Percentiles rank a stretch among this genome's conserved stretches.
phyloP scores from a whole-genome alignment of 37 sponge, comb jelly and placozoan genomes.

The Spongilla lacustris region DNA sequence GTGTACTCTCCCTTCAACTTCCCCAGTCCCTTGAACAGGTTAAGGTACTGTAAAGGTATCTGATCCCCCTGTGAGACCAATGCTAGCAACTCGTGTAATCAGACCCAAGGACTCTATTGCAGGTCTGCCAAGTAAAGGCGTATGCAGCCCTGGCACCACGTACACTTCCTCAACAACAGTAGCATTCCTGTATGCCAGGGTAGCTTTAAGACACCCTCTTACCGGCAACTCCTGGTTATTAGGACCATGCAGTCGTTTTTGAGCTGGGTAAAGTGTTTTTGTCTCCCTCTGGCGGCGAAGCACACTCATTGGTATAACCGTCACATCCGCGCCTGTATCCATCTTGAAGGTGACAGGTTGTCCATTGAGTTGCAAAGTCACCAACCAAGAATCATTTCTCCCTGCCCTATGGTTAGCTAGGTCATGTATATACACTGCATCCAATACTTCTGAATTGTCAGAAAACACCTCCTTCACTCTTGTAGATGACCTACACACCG shows the following conservation, averaged over 20 bases:
- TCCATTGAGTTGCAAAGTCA: constrained; percentile 10
- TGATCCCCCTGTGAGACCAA: neutral
- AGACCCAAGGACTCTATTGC: constrained; percentile 34
- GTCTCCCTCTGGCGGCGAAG: neutral
- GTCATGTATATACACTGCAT: no score
- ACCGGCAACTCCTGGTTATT: no score
- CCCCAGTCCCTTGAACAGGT: constrained; percentile 41
- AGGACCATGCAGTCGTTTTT: no score
- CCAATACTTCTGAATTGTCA: no score
- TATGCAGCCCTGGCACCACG: constrained; percentile 14
- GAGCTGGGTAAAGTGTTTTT: no score
- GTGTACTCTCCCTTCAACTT: constrained; percentile 39
- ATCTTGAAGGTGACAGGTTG: constrained; percentile 5
- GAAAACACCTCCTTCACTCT: neutral
- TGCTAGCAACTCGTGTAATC: neutral
- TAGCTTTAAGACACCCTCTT: no score
- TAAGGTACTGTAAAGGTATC: constrained; percentile 12
- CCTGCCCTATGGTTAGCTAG: no score
- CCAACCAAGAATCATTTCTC: neutral
- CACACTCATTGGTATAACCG: neutral
- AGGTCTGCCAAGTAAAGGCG: constrained; percentile 37
- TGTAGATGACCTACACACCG: neutral
- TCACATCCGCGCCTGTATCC: constrained; percentile 32
- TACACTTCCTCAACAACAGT: constrained; percentile 5
- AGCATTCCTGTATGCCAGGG: no score